A percentile compares a stretch with the other conserved stretches of the same genome.
Evolutionary conservation across 2,888 invertebrate genomes (phyloP).

Genomic region (Scotopteryx bipunctaria): DNA sequence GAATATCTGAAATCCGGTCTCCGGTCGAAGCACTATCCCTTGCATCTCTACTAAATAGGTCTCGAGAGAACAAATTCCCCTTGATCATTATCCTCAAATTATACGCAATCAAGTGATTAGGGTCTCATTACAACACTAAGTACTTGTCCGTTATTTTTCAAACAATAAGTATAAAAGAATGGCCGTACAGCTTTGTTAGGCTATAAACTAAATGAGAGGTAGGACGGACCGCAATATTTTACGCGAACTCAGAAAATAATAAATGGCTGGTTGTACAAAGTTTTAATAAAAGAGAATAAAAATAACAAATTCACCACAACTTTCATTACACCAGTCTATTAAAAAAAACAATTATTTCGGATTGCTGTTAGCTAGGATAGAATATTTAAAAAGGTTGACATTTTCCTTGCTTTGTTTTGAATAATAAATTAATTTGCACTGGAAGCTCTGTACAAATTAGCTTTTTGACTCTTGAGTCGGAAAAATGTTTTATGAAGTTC

Average conservation of each 20-base stretch:
- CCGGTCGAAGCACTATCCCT: no score
- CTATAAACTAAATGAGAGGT: constrained; percentile 36
- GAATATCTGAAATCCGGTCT: no score
- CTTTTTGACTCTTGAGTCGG: no score
- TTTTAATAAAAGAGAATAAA: constrained; percentile 15
- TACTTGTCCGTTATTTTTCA: constrained; percentile 16
- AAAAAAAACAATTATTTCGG: constrained; percentile 16
- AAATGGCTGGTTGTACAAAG: background rate
- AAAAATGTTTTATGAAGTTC: no score
- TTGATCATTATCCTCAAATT: constrained; percentile 11
- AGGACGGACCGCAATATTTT: constrained; percentile 31
- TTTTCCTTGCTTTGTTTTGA: constrained; percentile 14
- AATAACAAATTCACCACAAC: constrained; percentile 10
- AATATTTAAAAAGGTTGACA: constrained; percentile 18
- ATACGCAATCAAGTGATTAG: constrained; percentile 6
- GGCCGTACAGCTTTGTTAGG: constrained; percentile 34
- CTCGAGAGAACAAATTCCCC: background rate
- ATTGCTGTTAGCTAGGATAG: constrained; percentile 5
- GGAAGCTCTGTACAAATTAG: background rate
- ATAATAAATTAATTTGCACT: background rate
- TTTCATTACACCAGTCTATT: constrained; percentile 12
- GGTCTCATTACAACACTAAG: constrained; percentile 6
- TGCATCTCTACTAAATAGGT: background rate
- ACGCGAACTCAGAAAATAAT: constrained; percentile 2
- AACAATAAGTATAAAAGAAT: constrained; percentile 22